Base-by-base conservation (phyloP, 2,888 invertebrate genomes). In the Galeruca laticollis region DNA sequence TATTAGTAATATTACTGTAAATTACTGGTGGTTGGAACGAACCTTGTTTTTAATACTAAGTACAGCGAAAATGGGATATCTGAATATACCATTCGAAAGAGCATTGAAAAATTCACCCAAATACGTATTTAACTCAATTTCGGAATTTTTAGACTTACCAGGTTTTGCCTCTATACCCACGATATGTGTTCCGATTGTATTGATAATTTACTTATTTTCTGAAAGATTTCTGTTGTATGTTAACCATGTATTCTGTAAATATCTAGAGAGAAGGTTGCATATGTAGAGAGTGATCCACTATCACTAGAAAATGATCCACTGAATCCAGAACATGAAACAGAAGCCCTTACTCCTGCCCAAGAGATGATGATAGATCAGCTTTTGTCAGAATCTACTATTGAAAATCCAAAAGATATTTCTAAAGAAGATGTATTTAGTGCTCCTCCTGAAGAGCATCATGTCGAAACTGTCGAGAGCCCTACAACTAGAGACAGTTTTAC, bases 381-480 rank as follows among this genome's bases (percentile, higher is more conserved):
- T 21, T 69, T 76, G 6, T 73, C 73, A 15, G 73, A 70, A 60
- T 73, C 73, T 21, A 73, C 67, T 26, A 64, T 74, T 20, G 75
- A 76, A 13, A 47, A 26, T 26, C 73, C 74, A 20, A 76, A 77
- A 70, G 70, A 69, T 26, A 65, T 65, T 52, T 52, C 63, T 15
- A 76, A 74, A 64, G 73, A 76, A 10, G 72, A 68, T 21, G 60
- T 73, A 37, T 75, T 68, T 67, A 52, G 61, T 40, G 71, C 52
- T 64, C 62, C 68, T 8, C 75, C 69, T 64, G 82, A 83, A 68
- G 83, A 82, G 65, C 78, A 77, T 33, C 80, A 80, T 69, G 83
- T 83, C 18, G 83, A 86, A 78, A 86, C 85, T 69, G 83, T 82
- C 20, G 83, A 86, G 78, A 86, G 85, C 70, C 85, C 85, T 9